Evolutionary conservation across 2,888 invertebrate species (phyloP).

Genomic region (Drosophila meridiana): DNA sequence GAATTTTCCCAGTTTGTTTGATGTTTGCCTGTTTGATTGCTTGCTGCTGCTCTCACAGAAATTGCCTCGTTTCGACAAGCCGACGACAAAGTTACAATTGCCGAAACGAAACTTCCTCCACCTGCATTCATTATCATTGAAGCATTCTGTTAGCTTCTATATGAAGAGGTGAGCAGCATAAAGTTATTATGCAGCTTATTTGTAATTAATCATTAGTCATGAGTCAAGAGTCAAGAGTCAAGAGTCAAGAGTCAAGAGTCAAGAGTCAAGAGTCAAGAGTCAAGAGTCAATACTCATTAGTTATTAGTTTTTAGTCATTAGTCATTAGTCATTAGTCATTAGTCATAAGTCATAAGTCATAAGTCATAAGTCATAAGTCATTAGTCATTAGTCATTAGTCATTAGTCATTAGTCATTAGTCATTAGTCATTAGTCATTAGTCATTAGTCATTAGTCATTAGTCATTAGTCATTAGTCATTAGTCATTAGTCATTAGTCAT

Average conservation of each 20-base stretch:
- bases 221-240: too few relatives aligned
- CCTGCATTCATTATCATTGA: neutral
- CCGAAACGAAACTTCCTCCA: neutral
- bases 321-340: neutral
- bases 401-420: neutral
- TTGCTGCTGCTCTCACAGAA: neutral
- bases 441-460: too few relatives aligned
- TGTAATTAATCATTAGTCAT: too few relatives aligned
- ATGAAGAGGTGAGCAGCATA: too few relatives aligned
- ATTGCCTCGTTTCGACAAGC: slow-evolving; percentile 32
- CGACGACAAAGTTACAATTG: neutral
- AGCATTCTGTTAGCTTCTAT: neutral
- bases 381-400: neutral
- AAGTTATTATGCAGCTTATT: too few relatives aligned
- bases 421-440: too few relatives aligned
- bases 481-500: too few relatives aligned
- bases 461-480: too few relatives aligned
- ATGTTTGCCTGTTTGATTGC: neutral
- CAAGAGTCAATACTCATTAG: too few relatives aligned
- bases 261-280: too few relatives aligned
- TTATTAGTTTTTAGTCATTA: neutral
- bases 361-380: neutral
- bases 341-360: too few relatives aligned
- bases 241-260: too few relatives aligned
- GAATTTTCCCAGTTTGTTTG: slow-evolving; percentile 10